Conservation (phyloP, 2,797 vertebrate species). For the Pseudochirops corinnae region DNA sequence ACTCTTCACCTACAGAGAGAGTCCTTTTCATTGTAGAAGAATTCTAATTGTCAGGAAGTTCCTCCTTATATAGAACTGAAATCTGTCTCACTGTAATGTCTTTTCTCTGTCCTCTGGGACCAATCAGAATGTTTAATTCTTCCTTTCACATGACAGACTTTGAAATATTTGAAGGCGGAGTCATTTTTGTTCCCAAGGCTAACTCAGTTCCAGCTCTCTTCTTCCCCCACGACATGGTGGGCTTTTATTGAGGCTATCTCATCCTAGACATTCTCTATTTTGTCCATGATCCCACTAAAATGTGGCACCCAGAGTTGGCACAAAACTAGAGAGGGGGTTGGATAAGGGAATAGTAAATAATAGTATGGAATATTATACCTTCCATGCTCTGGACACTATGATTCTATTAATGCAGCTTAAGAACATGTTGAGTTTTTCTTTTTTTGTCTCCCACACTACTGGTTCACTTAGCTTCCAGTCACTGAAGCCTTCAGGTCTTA, state of each 20-base stretch:
- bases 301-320: background rate
- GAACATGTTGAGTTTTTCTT: background rate
- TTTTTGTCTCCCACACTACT: background rate
- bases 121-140: background rate
- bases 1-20: background rate
- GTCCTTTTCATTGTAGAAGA: background rate
- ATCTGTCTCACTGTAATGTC: background rate
- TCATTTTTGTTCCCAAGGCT: background rate
- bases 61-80: background rate
- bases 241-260: background rate
- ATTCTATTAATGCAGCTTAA: background rate
- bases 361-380: background rate
- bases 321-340: background rate
- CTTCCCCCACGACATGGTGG: background rate
- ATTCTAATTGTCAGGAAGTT: background rate
- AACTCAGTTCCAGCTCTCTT: background rate
- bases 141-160: background rate
- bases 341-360: background rate
- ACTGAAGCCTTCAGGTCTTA: background rate
- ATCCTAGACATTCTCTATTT: background rate
- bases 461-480: background rate
- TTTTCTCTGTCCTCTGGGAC: background rate
- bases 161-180: background rate
- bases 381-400: background rate
- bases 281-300: background rate